A percentile compares a stretch with the other conserved stretches of the same genome.
Evolutionary conservation across 2,797 vertebrate genomes (phyloP).

Genomic region (Cottoperca gobio): DNA sequence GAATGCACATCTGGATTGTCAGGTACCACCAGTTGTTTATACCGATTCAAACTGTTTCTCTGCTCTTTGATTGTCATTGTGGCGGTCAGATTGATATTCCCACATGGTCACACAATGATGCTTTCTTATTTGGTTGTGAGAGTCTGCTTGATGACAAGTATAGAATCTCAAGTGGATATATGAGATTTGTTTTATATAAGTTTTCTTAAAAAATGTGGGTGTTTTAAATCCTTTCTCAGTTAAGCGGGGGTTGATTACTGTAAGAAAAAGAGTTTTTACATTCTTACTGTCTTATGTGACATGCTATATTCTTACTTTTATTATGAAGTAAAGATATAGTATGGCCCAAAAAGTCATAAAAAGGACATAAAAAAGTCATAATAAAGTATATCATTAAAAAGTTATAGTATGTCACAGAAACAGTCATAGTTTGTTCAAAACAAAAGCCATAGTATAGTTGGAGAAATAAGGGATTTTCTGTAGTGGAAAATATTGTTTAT

Average conservation of each 20-base stretch:
- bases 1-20: slow-evolving; percentile 93
- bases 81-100: not conserved
- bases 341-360: too few species aligned
- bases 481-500: not conserved
- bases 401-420: too few species aligned
- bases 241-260: not conserved
- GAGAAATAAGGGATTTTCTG: not conserved
- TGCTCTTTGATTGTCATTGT: not conserved
- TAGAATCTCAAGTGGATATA: not conserved
- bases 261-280: not conserved
- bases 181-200: not conserved
- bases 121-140: not conserved
- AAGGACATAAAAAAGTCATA: too few species aligned
- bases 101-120: not conserved
- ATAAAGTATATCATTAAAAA: too few species aligned
- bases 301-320: too few species aligned
- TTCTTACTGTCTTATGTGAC: too few species aligned
- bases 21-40: slow-evolving; percentile 62
- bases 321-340: too few species aligned
- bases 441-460: too few species aligned
- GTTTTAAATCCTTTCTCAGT: not conserved
- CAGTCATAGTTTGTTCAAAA: too few species aligned
- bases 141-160: not conserved
- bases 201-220: not conserved
- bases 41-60: not conserved